Evolutionary conservation across 2,797 vertebrate species (phyloP), one percentile per base, ranked within the genome.

Genomic region (Poeciliopsis turneri): DNA sequence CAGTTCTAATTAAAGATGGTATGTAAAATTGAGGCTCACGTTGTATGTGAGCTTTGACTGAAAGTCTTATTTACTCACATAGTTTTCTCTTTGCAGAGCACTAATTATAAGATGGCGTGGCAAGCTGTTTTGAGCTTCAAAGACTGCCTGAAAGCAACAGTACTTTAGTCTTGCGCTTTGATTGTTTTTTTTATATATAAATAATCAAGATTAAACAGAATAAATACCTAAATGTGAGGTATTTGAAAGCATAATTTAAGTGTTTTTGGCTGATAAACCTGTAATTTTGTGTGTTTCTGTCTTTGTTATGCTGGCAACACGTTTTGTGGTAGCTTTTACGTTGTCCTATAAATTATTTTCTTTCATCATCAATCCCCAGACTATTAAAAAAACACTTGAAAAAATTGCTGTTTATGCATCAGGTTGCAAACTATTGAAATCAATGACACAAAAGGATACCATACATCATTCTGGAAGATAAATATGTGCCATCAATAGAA

Each of bases 351-450:
- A 70, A 46, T 70, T 18, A 3, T 36, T 70, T 55, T 55, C 25
- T 66, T 64, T 64, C 39, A 66, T 73, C 23, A 43, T 43, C 28
- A 41, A 20, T 61, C 36, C 59, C 64, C 10, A 41, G 1, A 64
- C 36, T 45, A 28, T 18, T n/a, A 76, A 13, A 28, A 28, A 72
- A 47, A 25, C 20, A 46, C 3, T 33, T 61, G 2, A 33, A 61
- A 6, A 25, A 77, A 53, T 12, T 20, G 66, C 61, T 45, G n/a
- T 20, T 72, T 9, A 33, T 49, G 0, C 47, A 70, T 55, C 36
- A 79, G 76, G 85, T 81, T 30, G 25, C 28, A 77, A 88, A 87
- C 87, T 85, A 61, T 78, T 4, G 71, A 68, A 77, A 78, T 66
- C 36, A 77, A 68, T 69, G 47, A 12, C 77, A 77, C 43, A 3